Conservation (phyloP, 2,113 vertebrate genomes). For the Seriola dumerili region DNA sequence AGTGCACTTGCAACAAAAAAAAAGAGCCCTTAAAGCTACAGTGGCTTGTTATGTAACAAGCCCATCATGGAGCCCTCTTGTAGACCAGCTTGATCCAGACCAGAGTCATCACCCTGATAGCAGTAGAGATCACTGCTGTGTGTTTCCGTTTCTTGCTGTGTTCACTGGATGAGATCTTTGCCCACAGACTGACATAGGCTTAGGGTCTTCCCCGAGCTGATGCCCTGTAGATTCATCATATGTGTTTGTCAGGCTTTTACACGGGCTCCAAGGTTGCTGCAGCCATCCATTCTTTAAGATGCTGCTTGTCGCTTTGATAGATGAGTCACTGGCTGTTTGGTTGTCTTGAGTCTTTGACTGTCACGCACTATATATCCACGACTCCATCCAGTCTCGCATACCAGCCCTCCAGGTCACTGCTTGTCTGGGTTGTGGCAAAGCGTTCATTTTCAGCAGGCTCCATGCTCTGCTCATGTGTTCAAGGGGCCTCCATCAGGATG, state of each 20-base stretch:
- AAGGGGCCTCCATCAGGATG: slow-evolving; percentile 8
- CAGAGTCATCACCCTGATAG: background rate
- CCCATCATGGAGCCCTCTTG: background rate
- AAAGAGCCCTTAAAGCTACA: background rate
- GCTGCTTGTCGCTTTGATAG: slow-evolving; percentile 72
- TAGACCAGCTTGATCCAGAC: slow-evolving; percentile 13
- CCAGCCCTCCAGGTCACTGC: slow-evolving; percentile 28
- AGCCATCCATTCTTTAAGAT: slow-evolving; percentile 77
- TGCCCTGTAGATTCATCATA: slow-evolving; percentile 74
- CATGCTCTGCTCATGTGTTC: slow-evolving; percentile 13
- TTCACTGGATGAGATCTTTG: slow-evolving; percentile 17
- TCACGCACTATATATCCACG: slow-evolving; percentile 51
- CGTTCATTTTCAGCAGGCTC: background rate
- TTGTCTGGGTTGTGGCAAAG: slow-evolving; percentile 1
- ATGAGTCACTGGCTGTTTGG: slow-evolving; percentile 66
- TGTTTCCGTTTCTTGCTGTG: slow-evolving; percentile 27
- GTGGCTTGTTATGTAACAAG: background rate
- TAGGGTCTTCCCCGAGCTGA: slow-evolving; percentile 57
- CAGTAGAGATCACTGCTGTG: slow-evolving; percentile 1
- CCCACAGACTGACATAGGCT: slow-evolving; percentile 15
- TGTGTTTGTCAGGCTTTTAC: slow-evolving; percentile 73
- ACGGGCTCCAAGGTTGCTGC: slow-evolving; percentile 74
- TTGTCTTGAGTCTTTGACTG: slow-evolving; percentile 60
- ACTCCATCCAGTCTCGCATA: slow-evolving; percentile 35
- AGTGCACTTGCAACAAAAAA: too few species aligned